Evolutionary conservation across 2,888 invertebrate genomes (phyloP).

Genomic region (Leptinotarsa tumamoca): DNA sequence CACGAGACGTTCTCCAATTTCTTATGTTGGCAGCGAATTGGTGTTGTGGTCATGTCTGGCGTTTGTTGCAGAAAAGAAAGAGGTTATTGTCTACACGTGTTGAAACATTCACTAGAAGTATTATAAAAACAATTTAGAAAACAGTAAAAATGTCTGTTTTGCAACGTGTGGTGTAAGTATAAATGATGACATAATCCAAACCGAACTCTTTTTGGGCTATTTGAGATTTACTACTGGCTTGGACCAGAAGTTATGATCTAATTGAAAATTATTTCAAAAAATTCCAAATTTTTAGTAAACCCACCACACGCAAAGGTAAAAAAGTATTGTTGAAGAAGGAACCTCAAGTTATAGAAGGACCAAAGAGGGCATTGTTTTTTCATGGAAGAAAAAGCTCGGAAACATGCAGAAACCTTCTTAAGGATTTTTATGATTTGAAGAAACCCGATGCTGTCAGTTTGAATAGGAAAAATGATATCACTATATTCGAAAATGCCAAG

Average conservation of each 20-base stretch:
- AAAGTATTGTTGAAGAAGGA: conserved; percentile 83
- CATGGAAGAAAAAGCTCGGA: conserved; percentile 86
- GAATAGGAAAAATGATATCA: conserved; percentile 85
- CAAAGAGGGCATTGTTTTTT: conserved; percentile 86
- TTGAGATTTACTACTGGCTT: no score
- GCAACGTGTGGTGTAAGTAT: conserved; percentile 66
- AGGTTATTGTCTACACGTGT: conserved; percentile 59
- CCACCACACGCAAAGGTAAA: conserved; percentile 90
- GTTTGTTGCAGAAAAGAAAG: no score
- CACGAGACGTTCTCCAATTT: neutral
- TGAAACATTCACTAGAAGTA: conserved; percentile 42
- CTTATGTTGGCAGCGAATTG: neutral
- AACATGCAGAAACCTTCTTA: conserved; percentile 77
- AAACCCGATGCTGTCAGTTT: conserved; percentile 86
- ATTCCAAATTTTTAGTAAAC: conserved; percentile 75
- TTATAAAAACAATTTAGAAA: conserved; percentile 27
- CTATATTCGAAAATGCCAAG: conserved; percentile 92
- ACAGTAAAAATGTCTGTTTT: conserved; percentile 61
- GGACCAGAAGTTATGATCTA: no score
- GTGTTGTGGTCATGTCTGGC: neutral
- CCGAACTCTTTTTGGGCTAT: no score
- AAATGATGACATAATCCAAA: conserved; percentile 17
- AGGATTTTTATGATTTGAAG: conserved; percentile 88
- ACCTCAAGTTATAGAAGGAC: conserved; percentile 89
- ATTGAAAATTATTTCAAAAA: no score